Evolutionary conservation across 2,888 invertebrate species (phyloP), one percentile per base, ranked within the genome.

Genomic region (Himalopsyche tibetana): DNA sequence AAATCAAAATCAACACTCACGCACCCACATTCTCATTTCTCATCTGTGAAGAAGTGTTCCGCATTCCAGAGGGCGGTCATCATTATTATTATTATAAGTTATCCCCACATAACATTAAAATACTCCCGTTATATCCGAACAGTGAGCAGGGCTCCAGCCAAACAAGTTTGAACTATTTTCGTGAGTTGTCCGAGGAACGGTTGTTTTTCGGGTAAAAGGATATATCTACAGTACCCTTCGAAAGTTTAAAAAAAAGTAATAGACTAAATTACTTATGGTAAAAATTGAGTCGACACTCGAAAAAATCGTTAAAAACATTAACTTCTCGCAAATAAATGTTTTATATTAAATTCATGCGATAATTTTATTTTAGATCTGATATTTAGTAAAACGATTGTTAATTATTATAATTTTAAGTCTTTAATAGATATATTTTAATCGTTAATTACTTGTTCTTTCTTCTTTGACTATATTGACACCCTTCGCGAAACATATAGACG

Each of bases 91-190:
- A 63, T 63, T 63, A 63, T 63, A 63, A 63, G 63, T 63, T 63
- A 63, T 63, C 63, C 63, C 63, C 19, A 63, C 63, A 63, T 63
- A 63, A 63, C 63, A 63, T 63, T 63, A 63, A 63, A 63, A 63
- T 63, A 63, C 19, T 63, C 63, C 63, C 63, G 63, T 63, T 63
- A 63, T 63, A 9, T 19, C 63, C 19, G 63, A 63, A 63, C 63
- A 63, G 63, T 63, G 63, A 63, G 63, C 63, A 63, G 63, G 63
- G 63, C 63, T 63, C 63, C 63, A 63, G 63, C 63, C 63, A 63
- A 63, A 63, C 63, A 63, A 63, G 63, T 63, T 63, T 63, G 63
- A 63, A 63, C 63, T 63, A 63, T 63, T 63, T 63, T 63, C 63
- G 63, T 63, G 63, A 63, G 63, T 63, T 63, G 63, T 63, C 63